Conservation (phyloP, 2,888 invertebrate species). For the Rhyacophila evoluta region DNA sequence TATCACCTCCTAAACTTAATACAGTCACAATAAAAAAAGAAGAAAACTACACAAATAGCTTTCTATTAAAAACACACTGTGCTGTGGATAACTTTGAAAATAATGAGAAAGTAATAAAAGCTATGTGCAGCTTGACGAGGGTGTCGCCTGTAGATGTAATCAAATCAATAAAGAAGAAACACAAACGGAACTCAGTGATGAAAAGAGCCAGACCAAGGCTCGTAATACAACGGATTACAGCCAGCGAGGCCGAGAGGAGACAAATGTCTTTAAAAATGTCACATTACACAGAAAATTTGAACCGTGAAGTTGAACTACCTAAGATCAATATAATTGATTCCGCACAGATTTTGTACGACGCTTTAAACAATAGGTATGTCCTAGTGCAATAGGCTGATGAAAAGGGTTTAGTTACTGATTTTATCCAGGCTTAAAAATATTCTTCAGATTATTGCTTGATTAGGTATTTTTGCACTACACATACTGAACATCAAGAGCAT, state of each 20-base stretch:
- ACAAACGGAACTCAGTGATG: background rate
- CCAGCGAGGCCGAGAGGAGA: background rate
- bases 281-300: too few relatives aligned
- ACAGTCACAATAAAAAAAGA: background rate
- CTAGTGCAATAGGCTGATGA: background rate
- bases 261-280: background rate
- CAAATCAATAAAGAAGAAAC: background rate
- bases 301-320: too few relatives aligned
- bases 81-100: background rate
- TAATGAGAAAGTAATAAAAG: background rate
- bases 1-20: background rate
- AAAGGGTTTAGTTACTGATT: too few relatives aligned
- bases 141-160: background rate
- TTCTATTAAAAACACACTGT: background rate
- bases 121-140: background rate
- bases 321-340: background rate
- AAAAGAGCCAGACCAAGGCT: background rate
- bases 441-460: too few relatives aligned
- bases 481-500: too few relatives aligned
- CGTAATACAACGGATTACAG: background rate
- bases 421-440: too few relatives aligned
- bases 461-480: too few relatives aligned
- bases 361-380: background rate
- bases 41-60: background rate
- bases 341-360: background rate